Evolutionary conservation across 2,888 invertebrate species (phyloP).

Genomic region (Parnassius apollo): DNA sequence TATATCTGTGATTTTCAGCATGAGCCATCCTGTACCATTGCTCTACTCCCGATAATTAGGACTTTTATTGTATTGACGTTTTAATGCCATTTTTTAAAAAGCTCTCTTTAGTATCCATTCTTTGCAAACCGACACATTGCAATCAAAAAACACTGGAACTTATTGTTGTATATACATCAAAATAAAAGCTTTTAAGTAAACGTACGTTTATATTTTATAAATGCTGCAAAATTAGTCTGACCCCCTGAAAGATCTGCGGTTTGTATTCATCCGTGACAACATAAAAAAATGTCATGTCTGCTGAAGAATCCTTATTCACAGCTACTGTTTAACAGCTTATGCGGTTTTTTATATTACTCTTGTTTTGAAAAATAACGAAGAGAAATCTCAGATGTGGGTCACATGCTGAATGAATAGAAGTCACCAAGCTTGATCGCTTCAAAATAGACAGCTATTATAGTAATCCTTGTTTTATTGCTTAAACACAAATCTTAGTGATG

Average conservation of each 20-base stretch:
- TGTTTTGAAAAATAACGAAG: slow-evolving; percentile 64
- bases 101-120: slow-evolving; percentile 37
- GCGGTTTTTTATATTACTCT: slow-evolving; percentile 41
- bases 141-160: slow-evolving; percentile 30
- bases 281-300: slow-evolving; percentile 51
- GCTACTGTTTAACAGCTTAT: slow-evolving; percentile 30
- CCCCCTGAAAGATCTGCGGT: slow-evolving; percentile 62
- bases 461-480: slow-evolving; percentile 28
- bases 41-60: slow-evolving; percentile 53
- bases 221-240: slow-evolving; percentile 41
- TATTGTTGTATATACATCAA: slow-evolving; percentile 10
- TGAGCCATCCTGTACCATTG: slow-evolving; percentile 80
- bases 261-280: slow-evolving; percentile 69
- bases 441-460: slow-evolving; percentile 29
- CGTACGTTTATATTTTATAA: slow-evolving; percentile 21
- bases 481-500: slow-evolving; percentile 23
- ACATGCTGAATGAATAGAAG: slow-evolving; percentile 75
- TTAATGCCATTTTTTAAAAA: slow-evolving; percentile 50
- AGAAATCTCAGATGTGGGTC: slow-evolving; percentile 80
- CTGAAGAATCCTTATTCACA: slow-evolving; percentile 33
- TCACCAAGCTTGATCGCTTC: slow-evolving; percentile 43
- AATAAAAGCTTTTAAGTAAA: slow-evolving; percentile 19
- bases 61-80: slow-evolving; percentile 41
- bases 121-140: slow-evolving; percentile 40
- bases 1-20: slow-evolving; percentile 84